Evolutionary conservation across 2,888 invertebrate genomes (phyloP), one percentile per base, ranked within the genome.

Genomic region (Labia minor): DNA sequence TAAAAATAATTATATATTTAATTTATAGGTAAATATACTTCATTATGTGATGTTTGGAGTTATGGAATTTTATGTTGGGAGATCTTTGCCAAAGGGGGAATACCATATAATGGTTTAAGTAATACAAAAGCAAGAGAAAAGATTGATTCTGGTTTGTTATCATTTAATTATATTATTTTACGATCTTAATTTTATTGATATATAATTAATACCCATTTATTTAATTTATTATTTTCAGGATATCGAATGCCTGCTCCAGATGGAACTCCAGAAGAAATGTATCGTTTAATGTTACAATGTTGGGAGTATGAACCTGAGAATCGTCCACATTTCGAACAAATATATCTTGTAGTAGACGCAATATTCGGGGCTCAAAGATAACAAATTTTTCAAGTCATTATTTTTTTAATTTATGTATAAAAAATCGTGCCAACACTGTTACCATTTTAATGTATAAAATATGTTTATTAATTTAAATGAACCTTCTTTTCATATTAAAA

Each of bases 61-160:
- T 97, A 92, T 77, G 96, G 95, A 1, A 90, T 97, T 71, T 80
- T 97, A 67, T 90, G 92, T 83, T 97, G 95, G 95, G 96, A 97
- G 80, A 92, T 97, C 75, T 96, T 95, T 80, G 91, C 95, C 0
- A 86, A 88, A 76, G 96, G 96, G 0, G 90, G 90, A 72, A 94
- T 92, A 65, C 96, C 96, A 0, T 97, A 97, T 76, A 88, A 89
- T 49, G 96, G 95, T 21, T 86, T 95, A 86, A 92, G 90, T 72
- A 97, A 97, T 80, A 90, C 93, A 10, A 88, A 93, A 75, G 95
- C 96, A 0, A 81, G 95, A 70, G 95, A 96, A 79, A 91, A 91
- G 80, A 94, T 97, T 70, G 95, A 96, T 78, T 84, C 87, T 73
- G 95, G 95, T 93, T 78, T 73, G 75, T 63, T 26, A 26, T 26